Evolutionary conservation across 2,888 invertebrate genomes (phyloP).

Genomic region (Morinoia aosen): DNA sequence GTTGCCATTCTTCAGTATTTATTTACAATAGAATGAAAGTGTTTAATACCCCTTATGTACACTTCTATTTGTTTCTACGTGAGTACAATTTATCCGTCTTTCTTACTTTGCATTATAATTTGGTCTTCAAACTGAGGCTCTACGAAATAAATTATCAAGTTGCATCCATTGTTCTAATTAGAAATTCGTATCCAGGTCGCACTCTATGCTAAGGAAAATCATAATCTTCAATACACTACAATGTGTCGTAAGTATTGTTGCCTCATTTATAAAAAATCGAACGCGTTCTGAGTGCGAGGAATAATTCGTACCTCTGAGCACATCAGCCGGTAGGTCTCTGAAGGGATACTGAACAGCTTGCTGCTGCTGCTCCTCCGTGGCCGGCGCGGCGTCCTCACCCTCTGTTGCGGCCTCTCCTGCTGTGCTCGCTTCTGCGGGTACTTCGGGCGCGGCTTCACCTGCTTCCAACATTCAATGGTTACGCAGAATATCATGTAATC

Average conservation of each 20-base stretch:
- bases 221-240: neutral
- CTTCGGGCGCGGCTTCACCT: conserved; percentile 6
- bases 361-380: neutral
- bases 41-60: too few relatives aligned
- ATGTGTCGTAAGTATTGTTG: too few relatives aligned
- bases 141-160: neutral
- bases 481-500: neutral
- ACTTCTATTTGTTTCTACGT: too few relatives aligned
- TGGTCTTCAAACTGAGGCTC: neutral
- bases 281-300: neutral
- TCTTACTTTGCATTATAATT: neutral
- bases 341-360: neutral
- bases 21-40: too few relatives aligned
- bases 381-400: neutral
- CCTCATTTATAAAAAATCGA: neutral
- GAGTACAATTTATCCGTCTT: too few relatives aligned
- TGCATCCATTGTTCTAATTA: neutral
- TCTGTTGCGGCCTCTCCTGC: neutral
- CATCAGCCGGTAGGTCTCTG: conserved; percentile 54
- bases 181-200: neutral
- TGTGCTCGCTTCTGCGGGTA: neutral
- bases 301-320: conserved; percentile 37
- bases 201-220: too few relatives aligned
- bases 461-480: neutral
- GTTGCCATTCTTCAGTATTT: too few relatives aligned